Evolutionary conservation across 2,888 invertebrate genomes (phyloP).

Genomic region (Polia nebulosa): DNA sequence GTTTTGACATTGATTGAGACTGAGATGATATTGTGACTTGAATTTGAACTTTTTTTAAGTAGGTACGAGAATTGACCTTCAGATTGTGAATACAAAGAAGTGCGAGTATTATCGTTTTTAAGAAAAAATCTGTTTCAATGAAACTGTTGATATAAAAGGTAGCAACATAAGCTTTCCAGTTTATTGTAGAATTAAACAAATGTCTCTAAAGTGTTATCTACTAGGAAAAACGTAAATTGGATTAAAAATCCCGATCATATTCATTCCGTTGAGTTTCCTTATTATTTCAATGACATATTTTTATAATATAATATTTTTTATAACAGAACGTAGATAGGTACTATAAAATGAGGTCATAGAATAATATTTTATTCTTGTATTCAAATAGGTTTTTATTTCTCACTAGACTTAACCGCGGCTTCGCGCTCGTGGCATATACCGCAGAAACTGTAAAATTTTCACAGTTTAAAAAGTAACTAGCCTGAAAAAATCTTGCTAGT

Average conservation of each 20-base stretch:
- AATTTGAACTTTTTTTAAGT: too few species aligned
- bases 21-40: too few species aligned
- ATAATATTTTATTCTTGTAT: neutral
- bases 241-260: conserved; percentile 13
- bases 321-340: too few species aligned
- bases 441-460: neutral
- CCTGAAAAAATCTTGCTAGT: too few species aligned
- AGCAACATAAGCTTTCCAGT: neutral
- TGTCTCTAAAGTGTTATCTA: neutral
- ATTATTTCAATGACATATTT: conserved; percentile 8
- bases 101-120: neutral
- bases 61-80: too few species aligned
- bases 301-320: neutral
- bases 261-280: conserved; percentile 21
- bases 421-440: neutral
- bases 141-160: too few species aligned
- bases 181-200: conserved; percentile 2
- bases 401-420: too few species aligned
- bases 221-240: conserved; percentile 16
- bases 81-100: too few species aligned
- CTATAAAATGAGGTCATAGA: conserved; percentile 23
- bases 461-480: too few species aligned
- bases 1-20: too few species aligned
- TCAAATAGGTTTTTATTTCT: neutral
- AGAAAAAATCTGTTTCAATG: neutral